Evolutionary conservation across 1,140 invertebrate species (phyloP).

Genomic region (Grapholita molesta): DNA sequence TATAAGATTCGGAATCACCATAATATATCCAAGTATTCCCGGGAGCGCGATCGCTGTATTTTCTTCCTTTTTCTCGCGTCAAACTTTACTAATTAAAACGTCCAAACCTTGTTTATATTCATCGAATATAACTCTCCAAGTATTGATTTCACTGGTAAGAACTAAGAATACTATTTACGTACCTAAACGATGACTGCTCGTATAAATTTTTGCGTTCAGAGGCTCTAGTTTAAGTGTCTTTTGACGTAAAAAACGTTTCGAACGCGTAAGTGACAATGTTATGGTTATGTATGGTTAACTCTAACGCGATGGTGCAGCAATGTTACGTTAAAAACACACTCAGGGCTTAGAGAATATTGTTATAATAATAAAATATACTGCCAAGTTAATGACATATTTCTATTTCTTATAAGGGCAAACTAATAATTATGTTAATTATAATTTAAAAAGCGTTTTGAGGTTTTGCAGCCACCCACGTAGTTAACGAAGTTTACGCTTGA

Average conservation of each 20-base stretch:
- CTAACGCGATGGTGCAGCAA: too few relatives aligned
- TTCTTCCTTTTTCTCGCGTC: background rate
- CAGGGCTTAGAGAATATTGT: too few relatives aligned
- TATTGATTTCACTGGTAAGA: background rate
- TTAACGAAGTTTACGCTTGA: background rate
- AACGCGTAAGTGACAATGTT: too few relatives aligned
- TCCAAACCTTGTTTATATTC: conserved; percentile 9
- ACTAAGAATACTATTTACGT: background rate
- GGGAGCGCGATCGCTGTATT: background rate
- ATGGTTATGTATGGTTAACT: too few relatives aligned
- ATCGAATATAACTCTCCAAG: background rate
- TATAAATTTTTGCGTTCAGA: too few relatives aligned
- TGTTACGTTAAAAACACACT: too few relatives aligned
- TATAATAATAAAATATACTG: too few relatives aligned
- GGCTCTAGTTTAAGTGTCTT: too few relatives aligned
- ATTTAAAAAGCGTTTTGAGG: background rate
- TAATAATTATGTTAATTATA: background rate
- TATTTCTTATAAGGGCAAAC: background rate
- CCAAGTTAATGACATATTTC: background rate
- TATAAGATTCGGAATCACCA: conserved; percentile 11
- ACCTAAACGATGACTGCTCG: too few relatives aligned
- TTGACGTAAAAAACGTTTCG: too few relatives aligned
- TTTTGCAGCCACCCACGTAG: background rate
- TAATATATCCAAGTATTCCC: conserved; percentile 15
- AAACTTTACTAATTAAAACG: conserved; percentile 16